phyloP scores from a whole-genome alignment of 2,113 vertebrate genomes.

The Sprattus sprattus region DNA sequence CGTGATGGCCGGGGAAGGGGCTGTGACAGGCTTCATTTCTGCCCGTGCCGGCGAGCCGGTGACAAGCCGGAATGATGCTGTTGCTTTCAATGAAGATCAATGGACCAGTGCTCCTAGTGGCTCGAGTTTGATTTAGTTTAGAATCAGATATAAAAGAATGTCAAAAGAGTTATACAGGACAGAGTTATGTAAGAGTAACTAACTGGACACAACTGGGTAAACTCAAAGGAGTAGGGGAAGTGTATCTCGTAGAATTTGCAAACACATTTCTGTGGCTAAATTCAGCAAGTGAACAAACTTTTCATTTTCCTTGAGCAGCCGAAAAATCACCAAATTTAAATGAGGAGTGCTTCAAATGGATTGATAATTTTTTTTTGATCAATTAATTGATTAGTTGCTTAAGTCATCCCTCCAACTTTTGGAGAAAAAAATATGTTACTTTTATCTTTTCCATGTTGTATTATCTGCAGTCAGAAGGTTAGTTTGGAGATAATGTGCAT shows the following conservation, averaged over 20 bases:
- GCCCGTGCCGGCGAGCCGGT: neutral
- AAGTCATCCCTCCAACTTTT: constrained; percentile 64
- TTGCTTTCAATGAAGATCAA: constrained; percentile 12
- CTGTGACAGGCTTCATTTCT: constrained; percentile 6
- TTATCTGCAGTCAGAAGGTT: constrained; percentile 67
- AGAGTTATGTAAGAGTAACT: no score
- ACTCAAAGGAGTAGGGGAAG: neutral
- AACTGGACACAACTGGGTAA: neutral
- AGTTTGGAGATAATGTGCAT: constrained; percentile 49
- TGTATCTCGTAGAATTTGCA: neutral
- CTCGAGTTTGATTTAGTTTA: neutral
- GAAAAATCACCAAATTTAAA: constrained; percentile 35
- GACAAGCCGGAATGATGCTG: neutral
- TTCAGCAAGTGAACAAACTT: neutral
- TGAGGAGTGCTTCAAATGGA: constrained; percentile 68
- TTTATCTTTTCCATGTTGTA: constrained; percentile 68
- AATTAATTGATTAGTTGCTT: constrained; percentile 81
- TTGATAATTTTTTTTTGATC: constrained; percentile 80
- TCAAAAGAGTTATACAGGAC: constrained; percentile 4
- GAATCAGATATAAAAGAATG: neutral
- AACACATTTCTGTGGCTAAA: neutral
- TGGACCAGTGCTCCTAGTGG: neutral
- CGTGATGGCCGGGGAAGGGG: neutral
- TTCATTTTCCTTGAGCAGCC: neutral
- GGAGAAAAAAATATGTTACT: constrained; percentile 34